Evolutionary conservation across 2,888 invertebrate genomes (phyloP).

Genomic region (Cephus nigrinus): DNA sequence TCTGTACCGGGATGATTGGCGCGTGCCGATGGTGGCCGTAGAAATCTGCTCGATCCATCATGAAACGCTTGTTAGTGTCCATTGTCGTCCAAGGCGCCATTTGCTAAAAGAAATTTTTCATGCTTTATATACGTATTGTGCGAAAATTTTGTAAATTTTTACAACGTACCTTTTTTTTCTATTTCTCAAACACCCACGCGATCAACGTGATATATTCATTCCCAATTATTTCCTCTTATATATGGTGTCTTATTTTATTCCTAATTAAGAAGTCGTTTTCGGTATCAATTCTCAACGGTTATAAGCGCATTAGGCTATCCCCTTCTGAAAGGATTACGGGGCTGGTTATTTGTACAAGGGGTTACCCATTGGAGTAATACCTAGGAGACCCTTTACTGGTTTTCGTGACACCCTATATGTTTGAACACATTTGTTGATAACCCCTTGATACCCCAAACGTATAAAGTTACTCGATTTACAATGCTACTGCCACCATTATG

Average conservation of each 20-base stretch:
- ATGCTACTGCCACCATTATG: not conserved
- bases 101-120: not conserved
- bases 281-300: slow-evolving; percentile 57
- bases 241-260: not conserved
- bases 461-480: slow-evolving; percentile 26
- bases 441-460: slow-evolving; percentile 37
- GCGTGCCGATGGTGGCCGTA: slow-evolving; percentile 9
- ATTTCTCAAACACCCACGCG: not conserved
- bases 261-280: slow-evolving; percentile 57
- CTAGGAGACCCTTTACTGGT: slow-evolving; percentile 32
- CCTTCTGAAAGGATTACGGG: slow-evolving; percentile 57
- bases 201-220: not conserved
- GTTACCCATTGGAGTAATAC: slow-evolving; percentile 20
- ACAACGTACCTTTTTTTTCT: not conserved
- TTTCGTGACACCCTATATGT: slow-evolving; percentile 60
- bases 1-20: not conserved
- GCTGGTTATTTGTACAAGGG: slow-evolving; percentile 54
- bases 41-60: slow-evolving; percentile 48
- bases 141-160: not conserved
- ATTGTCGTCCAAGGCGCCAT: slow-evolving; percentile 33
- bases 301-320: slow-evolving; percentile 50
- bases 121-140: not conserved
- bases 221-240: not conserved
- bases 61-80: slow-evolving; percentile 45
- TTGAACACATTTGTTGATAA: slow-evolving; percentile 66